Base-by-base conservation (phyloP, 92 coral and sea anemone species). In the Desmophyllum pertusum region DNA sequence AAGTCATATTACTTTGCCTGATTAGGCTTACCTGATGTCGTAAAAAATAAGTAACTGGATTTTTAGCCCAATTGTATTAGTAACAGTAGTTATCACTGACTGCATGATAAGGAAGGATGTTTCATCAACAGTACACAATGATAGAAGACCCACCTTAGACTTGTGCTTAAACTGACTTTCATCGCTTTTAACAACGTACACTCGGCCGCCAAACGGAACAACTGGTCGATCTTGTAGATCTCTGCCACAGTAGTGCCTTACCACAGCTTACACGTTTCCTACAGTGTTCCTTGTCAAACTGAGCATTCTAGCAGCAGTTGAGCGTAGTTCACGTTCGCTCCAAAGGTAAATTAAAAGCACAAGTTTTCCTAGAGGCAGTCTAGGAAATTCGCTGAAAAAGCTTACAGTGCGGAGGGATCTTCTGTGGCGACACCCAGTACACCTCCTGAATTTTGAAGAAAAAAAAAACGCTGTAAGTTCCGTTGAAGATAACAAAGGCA, bases 141-240 rank as follows among this genome's bases (percentile, higher is more conserved):
- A 33, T 6, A 33, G 11, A 25, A 50, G 13, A 59, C 66, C 18
- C 15, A 82, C 86, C 86, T 82, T 82, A 5, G 86, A 82, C 67
- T 82, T 82, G 40, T 82, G 86, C 68, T 72, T 82, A 53, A 82
- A 82, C 35, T 82, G 86, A 40, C 86, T 70, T 55, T 82, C 86
- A 64, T 82, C 70, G 30, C 86, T 66, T 33, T 70, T 82, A 18
- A 37, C 39, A n/a, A n/a, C n/a, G n/a, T n/a, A n/a, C n/a, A n/a
- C n/a, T n/a, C n/a, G n/a, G n/a, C n/a, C n/a, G n/a, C 86, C 86
- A 70, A 82, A 70, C 29, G 86, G 86, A 72, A 72, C 38, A 27
- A 82, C 43, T 15, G 86, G 86, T 29, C 86, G 50, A 51, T 82
- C 86, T 37, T 82, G 70, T 13, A 82, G 52, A 65, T 82, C 86